These are phyloP conservation scores for Caerostris extrusa DNA, from an alignment of 1,140 invertebrate species.

Conservation along the genomic window DNA sequence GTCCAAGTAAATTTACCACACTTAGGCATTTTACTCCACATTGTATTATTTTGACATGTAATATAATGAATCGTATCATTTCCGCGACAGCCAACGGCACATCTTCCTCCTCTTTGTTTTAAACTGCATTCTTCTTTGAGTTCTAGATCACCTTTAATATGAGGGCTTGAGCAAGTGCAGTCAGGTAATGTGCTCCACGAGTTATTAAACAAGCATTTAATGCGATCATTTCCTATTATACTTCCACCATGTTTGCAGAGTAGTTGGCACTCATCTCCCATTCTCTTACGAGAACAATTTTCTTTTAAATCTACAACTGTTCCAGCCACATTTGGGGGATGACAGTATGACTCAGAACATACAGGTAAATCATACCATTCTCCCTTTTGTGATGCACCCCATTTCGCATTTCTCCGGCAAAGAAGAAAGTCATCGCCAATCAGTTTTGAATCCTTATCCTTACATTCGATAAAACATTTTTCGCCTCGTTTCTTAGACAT, in stretches of 20 bases:
- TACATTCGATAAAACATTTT: not conserved
- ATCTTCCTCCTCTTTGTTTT: not conserved
- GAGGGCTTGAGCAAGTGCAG: conserved; percentile 19
- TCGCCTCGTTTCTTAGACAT: not conserved
- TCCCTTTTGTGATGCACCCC: not conserved
- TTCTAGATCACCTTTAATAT: not conserved
- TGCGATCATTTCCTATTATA: not conserved
- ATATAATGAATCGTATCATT: not conserved
- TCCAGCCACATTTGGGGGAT: too few species aligned
- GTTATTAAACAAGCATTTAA: not conserved
- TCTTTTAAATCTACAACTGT: too few species aligned
- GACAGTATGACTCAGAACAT: not conserved
- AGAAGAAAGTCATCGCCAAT: not conserved
- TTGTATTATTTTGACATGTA: not conserved
- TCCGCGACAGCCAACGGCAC: not conserved
- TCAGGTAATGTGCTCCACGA: not conserved
- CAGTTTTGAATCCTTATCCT: not conserved
- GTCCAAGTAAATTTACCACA: not conserved
- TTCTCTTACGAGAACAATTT: too few species aligned
- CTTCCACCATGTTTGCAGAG: not conserved
- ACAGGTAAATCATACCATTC: not conserved
- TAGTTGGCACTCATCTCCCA: not conserved
- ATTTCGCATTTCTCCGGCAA: not conserved
- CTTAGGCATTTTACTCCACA: not conserved
- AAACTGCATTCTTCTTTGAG: not conserved